These are phyloP conservation scores for Drosophila nikananu DNA, from an alignment of 1,140 invertebrate species.

Conservation along the genomic window DNA sequence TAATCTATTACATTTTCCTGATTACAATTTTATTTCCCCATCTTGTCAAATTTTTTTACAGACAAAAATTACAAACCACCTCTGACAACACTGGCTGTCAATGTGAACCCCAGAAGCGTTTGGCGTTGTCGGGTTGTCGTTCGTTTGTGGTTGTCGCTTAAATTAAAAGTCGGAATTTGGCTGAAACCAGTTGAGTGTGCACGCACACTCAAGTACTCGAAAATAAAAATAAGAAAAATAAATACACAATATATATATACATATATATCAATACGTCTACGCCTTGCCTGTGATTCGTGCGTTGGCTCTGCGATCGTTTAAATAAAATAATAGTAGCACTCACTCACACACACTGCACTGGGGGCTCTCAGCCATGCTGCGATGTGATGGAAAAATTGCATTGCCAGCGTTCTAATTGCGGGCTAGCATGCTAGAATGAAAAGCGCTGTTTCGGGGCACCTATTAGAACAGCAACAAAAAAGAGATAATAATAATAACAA, in stretches of 20 bases:
- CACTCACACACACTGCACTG: slow-evolving; percentile 14
- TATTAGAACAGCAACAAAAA: slow-evolving; percentile 23
- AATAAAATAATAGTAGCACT: slow-evolving; percentile 66
- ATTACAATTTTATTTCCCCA: background rate
- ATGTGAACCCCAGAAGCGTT: slow-evolving; percentile 63
- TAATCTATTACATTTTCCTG: too few relatives aligned
- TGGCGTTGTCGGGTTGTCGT: slow-evolving; percentile 47
- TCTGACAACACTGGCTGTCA: slow-evolving; percentile 34
- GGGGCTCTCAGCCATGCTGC: slow-evolving; percentile 11
- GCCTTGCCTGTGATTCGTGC: slow-evolving; percentile 75
- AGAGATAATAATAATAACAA: slow-evolving; percentile 9
- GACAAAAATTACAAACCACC: background rate
- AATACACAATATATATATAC: slow-evolving; percentile 5
- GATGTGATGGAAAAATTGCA: slow-evolving; percentile 52
- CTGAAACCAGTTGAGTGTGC: slow-evolving; percentile 76
- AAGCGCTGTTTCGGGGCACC: slow-evolving; percentile 36
- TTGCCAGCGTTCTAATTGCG: slow-evolving; percentile 71
- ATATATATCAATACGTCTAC: slow-evolving; percentile 25
- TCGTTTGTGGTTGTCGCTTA: slow-evolving; percentile 60
- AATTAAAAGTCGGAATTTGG: slow-evolving; percentile 81
- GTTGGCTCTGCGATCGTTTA: slow-evolving; percentile 61
- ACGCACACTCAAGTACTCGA: slow-evolving; percentile 55
- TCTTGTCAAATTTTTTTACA: background rate
- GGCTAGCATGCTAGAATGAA: slow-evolving; percentile 65
- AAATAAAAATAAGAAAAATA: slow-evolving; percentile 12